Percentiles rank a stretch among this genome's conserved stretches.
Conservation (phyloP, 2,113 vertebrate species). For the Spea multiplicata region DNA sequence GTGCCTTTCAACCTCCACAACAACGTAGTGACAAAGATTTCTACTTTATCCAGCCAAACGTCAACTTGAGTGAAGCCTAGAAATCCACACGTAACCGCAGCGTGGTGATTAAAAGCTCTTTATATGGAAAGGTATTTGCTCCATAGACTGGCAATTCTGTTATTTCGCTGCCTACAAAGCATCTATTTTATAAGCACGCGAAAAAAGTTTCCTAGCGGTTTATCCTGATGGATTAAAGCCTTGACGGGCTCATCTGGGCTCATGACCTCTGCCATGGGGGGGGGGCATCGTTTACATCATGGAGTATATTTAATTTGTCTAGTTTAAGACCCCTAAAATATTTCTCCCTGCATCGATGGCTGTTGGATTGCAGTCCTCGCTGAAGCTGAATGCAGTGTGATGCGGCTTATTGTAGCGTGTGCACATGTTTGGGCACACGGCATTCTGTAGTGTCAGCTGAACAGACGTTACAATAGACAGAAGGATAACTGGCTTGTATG, state of each 20-base stretch:
- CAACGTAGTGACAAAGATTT: too few species aligned
- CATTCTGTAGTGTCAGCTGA: too few species aligned
- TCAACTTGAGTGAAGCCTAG: neutral
- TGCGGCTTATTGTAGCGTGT: too few species aligned
- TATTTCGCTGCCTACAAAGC: conserved; percentile 2
- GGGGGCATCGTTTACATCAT: neutral
- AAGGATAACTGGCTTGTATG: too few species aligned
- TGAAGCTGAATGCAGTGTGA: too few species aligned
- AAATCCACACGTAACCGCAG: neutral
- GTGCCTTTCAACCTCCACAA: too few species aligned
- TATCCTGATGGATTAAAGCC: neutral
- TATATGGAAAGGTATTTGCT: conserved; percentile 32
- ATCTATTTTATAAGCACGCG: conserved; percentile 5
- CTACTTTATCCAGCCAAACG: too few species aligned
- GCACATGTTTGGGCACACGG: too few species aligned
- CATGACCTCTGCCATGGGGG: neutral
- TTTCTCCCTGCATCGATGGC: too few species aligned
- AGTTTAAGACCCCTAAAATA: too few species aligned
- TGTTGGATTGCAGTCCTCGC: too few species aligned
- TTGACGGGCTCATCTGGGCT: neutral
- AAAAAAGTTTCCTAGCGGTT: conserved; percentile 15
- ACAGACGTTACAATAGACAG: too few species aligned
- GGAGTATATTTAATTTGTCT: neutral
- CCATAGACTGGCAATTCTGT: neutral
- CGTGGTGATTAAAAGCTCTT: conserved; percentile 12